Evolutionary conservation across 2,797 vertebrate species (phyloP).

Genomic region (Labeo calbasu): DNA sequence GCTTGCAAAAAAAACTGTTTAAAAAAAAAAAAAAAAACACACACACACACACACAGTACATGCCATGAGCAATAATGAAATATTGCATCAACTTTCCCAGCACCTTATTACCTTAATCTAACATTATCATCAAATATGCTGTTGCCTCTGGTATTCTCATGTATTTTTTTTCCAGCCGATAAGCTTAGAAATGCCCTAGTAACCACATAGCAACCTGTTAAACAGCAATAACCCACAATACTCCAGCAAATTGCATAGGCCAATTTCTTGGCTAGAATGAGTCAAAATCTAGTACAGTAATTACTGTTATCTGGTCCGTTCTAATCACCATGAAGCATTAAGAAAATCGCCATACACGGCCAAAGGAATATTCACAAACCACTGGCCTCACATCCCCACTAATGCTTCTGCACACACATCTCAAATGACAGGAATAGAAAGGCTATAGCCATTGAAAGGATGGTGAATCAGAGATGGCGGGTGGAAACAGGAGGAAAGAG

Average conservation of each 20-base stretch:
- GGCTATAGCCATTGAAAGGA: conserved; percentile 7
- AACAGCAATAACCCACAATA: neutral
- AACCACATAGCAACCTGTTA: neutral
- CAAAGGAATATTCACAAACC: neutral
- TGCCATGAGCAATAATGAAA: neutral
- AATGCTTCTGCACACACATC: conserved; percentile 21
- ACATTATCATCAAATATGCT: neutral
- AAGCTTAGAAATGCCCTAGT: neutral
- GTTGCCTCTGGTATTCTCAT: neutral
- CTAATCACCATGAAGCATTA: conserved; percentile 6
- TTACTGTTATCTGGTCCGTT: conserved; percentile 5
- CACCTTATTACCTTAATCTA: neutral
- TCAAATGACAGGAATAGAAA: conserved; percentile 22
- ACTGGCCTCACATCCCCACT: neutral
- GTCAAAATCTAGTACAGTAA: neutral
- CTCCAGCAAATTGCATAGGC: neutral
- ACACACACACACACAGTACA: neutral
- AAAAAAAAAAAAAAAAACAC: neutral
- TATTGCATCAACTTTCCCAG: neutral
- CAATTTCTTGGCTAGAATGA: conserved; percentile 3
- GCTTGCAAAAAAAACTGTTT: neutral
- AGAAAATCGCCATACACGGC: neutral
- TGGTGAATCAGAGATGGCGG: conserved; percentile 27
- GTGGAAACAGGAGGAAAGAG: conserved; percentile 9
- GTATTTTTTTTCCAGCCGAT: neutral